Evolutionary conservation across 2,888 invertebrate species (phyloP).

Genomic region (Halictus quadricinctus): DNA sequence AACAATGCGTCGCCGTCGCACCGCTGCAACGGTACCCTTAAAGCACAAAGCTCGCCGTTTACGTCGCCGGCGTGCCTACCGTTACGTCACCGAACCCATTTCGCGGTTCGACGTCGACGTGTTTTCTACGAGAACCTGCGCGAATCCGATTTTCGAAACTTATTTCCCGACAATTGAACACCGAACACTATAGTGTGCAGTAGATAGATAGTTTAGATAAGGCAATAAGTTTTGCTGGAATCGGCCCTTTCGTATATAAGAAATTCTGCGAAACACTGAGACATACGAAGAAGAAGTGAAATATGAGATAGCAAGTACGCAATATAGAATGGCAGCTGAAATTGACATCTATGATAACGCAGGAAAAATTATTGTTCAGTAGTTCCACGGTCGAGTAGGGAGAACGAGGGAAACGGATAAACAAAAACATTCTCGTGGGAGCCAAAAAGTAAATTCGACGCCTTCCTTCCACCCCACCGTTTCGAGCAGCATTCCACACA

Average conservation of each 20-base stretch:
- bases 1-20: slow-evolving; percentile 22
- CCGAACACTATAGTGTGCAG: background rate
- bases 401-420: background rate
- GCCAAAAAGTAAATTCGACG: background rate
- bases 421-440: background rate
- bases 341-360: background rate
- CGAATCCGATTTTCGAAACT: background rate
- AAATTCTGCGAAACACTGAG: background rate
- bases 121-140: background rate
- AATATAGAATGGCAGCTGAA: background rate
- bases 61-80: background rate
- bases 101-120: background rate
- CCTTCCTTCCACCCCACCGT: background rate
- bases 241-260: background rate
- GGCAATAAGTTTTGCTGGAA: background rate
- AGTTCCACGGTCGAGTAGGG: background rate
- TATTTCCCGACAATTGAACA: background rate
- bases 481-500: background rate
- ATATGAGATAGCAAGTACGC: too few species aligned
- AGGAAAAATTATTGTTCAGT: background rate
- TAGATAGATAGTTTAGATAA: background rate
- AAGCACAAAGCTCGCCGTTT: background rate
- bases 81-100: background rate
- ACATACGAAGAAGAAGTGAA: background rate
- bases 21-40: slow-evolving; percentile 38